Percentiles rank a stretch among this genome's conserved stretches.
Evolutionary conservation across 2,888 invertebrate species (phyloP).

Genomic region (Synergus japonicus): DNA sequence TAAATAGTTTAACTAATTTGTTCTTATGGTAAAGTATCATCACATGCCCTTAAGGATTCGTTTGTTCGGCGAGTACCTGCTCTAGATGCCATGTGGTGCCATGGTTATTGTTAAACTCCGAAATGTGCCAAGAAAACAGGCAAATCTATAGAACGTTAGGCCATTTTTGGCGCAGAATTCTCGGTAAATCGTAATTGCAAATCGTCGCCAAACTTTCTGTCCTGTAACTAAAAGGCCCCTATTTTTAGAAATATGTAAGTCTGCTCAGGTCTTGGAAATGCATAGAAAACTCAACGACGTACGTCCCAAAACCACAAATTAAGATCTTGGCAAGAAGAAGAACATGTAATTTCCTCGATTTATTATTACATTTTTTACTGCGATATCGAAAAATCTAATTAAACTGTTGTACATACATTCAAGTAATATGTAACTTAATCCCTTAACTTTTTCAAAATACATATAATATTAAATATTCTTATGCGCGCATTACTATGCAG

Average conservation of each 20-base stretch:
- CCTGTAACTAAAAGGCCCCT: constrained; percentile 9
- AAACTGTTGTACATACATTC: too few species aligned
- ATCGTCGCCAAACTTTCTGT: constrained; percentile 42
- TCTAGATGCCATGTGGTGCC: too few species aligned
- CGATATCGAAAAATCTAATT: too few species aligned
- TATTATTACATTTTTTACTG: too few species aligned
- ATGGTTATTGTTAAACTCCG: neutral
- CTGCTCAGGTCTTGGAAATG: neutral
- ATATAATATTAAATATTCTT: neutral
- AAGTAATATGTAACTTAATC: too few species aligned
- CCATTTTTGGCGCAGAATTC: constrained; percentile 44
- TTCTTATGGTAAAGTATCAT: too few species aligned
- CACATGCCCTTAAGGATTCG: too few species aligned
- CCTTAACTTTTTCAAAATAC: too few species aligned
- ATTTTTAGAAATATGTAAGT: constrained; percentile 22
- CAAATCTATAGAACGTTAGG: constrained; percentile 33
- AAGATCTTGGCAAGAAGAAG: neutral
- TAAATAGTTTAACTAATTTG: too few species aligned
- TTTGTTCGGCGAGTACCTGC: too few species aligned
- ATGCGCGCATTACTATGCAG: neutral
- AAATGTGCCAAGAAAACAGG: constrained; percentile 26
- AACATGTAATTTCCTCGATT: neutral
- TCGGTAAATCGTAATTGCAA: constrained; percentile 47
- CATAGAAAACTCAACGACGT: neutral
- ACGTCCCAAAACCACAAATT: neutral